Evolutionary conservation across 2,797 vertebrate species (phyloP), one percentile per base, ranked within the genome.

Genomic region (Gallinago stenura): DNA sequence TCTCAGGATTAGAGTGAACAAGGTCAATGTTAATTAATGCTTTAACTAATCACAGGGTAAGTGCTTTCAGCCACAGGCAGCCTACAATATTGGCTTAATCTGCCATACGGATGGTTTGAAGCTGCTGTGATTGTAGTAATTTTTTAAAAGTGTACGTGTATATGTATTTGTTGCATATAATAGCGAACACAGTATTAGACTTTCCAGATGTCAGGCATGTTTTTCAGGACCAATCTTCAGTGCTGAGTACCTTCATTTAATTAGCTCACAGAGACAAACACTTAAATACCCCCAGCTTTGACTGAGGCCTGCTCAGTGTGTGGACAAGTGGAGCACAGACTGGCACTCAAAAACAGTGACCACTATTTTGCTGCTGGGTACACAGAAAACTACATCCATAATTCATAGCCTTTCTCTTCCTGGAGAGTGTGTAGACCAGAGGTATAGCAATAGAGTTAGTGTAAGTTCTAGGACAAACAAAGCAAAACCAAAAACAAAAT

Each of bases 1-100:
- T 89, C 79, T 85, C 78, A 92, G 78, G 25, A 64, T 96, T 77
- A 88, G 77, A 80, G 91, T 45, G 87, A 97, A 91, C 73, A 95
- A 97, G 93, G 94, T 96, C 95, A 97, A 46, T 60, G 80, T 60
- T 91, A 97, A 97, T 97, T 96, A 94, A 81, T 58, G 28, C 80
- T 95, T 95, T 92, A 90, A 89, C 87, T 95, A 95, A 96, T 97
- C 71, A 69, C 41, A 89, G 75, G 37, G 54, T 83, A 95, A 95
- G 54, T 89, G 65, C 48, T 93, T 92, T 78, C 81, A 95, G 78
- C 73, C 66, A 61, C 58, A 87, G 61, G 20, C 84, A 93, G 37
- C 45, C 46, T 84, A 62, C 46, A 72, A 48, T 21, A 71, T 22
- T 46, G 56, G 25, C 37, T 95, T 95, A 43, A 84, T 91, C 75